phyloP scores from a whole-genome alignment of 2,113 vertebrate genomes.

The Odontesthes bonariensis region DNA sequence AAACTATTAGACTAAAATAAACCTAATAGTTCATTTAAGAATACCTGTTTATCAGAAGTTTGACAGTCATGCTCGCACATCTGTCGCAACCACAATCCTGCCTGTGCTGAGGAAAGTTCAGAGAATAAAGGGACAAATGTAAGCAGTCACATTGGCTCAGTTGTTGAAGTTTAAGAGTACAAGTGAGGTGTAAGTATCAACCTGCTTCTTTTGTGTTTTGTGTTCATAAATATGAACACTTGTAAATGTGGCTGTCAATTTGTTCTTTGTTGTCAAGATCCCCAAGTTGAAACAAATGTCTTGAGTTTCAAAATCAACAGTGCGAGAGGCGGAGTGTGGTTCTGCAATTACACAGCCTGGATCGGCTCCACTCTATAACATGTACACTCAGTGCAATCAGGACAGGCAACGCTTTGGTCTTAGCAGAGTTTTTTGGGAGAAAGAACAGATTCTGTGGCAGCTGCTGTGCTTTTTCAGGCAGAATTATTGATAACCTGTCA shows the following conservation, averaged over 20 bases:
- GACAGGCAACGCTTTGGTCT: constrained; percentile 19
- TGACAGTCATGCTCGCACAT: constrained; percentile 54
- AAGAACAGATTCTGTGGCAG: constrained; percentile 45
- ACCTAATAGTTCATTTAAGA: constrained; percentile 55
- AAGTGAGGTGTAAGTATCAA: constrained; percentile 45
- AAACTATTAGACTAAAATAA: constrained; percentile 70
- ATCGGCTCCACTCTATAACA: constrained; percentile 29
- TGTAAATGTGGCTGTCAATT: constrained; percentile 53
- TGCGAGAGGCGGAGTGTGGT: constrained; percentile 29
- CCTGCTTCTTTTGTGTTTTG: constrained; percentile 35
- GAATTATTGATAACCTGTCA: constrained; percentile 50
- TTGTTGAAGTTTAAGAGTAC: constrained; percentile 21
- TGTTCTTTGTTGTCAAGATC: constrained; percentile 61
- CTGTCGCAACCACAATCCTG: constrained; percentile 53
- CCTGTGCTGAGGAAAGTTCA: constrained; percentile 25
- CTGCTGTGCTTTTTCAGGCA: constrained; percentile 31
- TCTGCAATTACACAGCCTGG: constrained; percentile 41
- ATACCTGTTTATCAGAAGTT: constrained; percentile 62
- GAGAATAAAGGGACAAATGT: constrained; percentile 30
- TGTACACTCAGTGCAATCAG: constrained; percentile 36
- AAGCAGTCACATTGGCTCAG: background rate
- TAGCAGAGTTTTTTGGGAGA: constrained; percentile 4
- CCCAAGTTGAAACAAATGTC: constrained; percentile 48
- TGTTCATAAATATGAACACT: constrained; percentile 61
- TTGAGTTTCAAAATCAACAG: constrained; percentile 57